Evolutionary conservation across 1,140 invertebrate species (phyloP).

Genomic region (Sycobia sp.): DNA sequence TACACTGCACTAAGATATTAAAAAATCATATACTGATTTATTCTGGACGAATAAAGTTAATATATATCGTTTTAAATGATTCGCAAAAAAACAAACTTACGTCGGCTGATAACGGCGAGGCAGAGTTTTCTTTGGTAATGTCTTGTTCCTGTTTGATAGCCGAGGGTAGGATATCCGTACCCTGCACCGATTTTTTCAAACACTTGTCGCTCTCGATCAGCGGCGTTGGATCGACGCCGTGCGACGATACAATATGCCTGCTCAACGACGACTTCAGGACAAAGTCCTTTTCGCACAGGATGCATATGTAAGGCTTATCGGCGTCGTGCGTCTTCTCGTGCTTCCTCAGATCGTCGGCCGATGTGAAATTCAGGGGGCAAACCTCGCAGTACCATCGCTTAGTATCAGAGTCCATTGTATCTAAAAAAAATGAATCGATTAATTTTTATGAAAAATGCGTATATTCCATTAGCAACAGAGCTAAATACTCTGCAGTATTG

Average conservation of each 20-base stretch:
- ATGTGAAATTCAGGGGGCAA: conserved; percentile 53
- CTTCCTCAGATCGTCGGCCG: conserved; percentile 50
- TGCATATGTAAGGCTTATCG: conserved; percentile 56
- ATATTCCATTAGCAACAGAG: too few species aligned
- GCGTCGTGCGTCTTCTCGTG: conserved; percentile 53
- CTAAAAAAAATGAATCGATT: conserved; percentile 4
- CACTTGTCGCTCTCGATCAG: conserved; percentile 55
- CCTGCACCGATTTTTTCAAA: conserved; percentile 34
- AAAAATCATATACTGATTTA: too few species aligned
- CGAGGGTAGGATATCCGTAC: conserved; percentile 22
- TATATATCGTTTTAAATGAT: too few species aligned
- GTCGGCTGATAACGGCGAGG: conserved; percentile 25
- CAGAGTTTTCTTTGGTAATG: conserved; percentile 29
- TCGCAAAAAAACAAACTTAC: conserved; percentile 13
- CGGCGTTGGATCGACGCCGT: conserved; percentile 56
- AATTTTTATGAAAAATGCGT: conserved; percentile 9
- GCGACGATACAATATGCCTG: conserved; percentile 57
- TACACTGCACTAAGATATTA: too few species aligned
- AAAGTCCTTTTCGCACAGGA: conserved; percentile 60
- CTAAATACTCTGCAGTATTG: too few species aligned
- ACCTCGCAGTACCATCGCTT: conserved; percentile 56
- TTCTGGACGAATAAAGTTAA: too few species aligned
- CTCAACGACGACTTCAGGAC: conserved; percentile 55
- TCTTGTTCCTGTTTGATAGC: conserved; percentile 21
- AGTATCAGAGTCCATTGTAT: conserved; percentile 34